Evolutionary conservation across 2,113 vertebrate genomes (phyloP).

Genomic region (Hemiprocne comata): DNA sequence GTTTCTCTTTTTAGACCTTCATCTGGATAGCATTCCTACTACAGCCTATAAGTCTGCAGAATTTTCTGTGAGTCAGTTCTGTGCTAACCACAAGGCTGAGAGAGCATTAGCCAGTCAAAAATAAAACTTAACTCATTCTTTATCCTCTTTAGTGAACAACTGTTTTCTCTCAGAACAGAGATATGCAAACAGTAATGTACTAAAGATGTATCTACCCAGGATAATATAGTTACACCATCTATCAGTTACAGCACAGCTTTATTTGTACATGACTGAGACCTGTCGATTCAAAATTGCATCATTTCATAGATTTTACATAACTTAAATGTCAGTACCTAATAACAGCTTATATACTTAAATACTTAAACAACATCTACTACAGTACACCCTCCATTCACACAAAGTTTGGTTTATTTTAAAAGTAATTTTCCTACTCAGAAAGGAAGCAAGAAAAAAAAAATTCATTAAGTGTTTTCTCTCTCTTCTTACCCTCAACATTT

Average conservation of each 20-base stretch:
- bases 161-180: slow-evolving; percentile 44
- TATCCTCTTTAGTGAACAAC: slow-evolving; percentile 38
- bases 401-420: background rate
- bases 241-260: background rate
- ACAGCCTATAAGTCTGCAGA: slow-evolving; percentile 71
- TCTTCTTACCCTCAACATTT: background rate
- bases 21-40: slow-evolving; percentile 65
- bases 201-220: slow-evolving; percentile 39
- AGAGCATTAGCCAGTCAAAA: slow-evolving; percentile 64
- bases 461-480: background rate
- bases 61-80: slow-evolving; percentile 74
- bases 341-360: background rate
- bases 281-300: background rate
- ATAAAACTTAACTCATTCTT: slow-evolving; percentile 75
- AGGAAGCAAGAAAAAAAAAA: background rate
- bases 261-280: background rate
- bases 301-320: background rate
- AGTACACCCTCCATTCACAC: background rate
- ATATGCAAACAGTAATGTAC: slow-evolving; percentile 43
- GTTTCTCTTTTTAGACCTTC: slow-evolving; percentile 79
- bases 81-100: background rate
- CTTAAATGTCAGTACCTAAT: background rate
- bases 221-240: background rate
- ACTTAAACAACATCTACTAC: background rate
- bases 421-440: background rate